Base-by-base conservation (phyloP, 2,113 vertebrate genomes). In the Genyomyrus donnyi region DNA sequence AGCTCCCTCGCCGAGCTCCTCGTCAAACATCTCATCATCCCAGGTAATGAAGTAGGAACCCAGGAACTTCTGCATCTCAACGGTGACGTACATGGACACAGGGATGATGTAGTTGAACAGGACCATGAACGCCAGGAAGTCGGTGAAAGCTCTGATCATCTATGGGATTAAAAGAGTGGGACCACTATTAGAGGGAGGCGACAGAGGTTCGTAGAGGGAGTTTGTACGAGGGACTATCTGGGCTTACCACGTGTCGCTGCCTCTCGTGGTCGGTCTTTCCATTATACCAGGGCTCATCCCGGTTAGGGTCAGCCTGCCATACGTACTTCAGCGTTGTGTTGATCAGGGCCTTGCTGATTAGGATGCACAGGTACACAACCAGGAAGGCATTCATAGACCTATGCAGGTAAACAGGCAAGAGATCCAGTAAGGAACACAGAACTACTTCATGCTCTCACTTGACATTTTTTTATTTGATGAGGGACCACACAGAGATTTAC, bases 31-130 rank as follows among this genome's bases (percentile, higher is more conserved):
- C 89, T 99, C 98, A 9, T 98, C 96, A n/a, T 99, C 98, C 98
- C 98, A 99, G 11, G 97, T 96, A 92, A 99, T 96, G 93, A 99
- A 99, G 90, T 99, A 99, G 27, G 98, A 99, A 91, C 98, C 98
- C 35, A 99, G 95, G 92, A 99, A 99, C 95, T 99, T 99, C 96
- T 99, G 98, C 98, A 99, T 99, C 96, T 99, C 98, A 92, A 99
- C 98, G 0, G 98, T 99, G 91, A 99, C 98, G 3, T 99, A 99
- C 98, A 99, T 99, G 89, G 98, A 99, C 52, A 99, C 98, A 0
- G 98, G 98, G 90, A 99, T 99, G 95, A 99, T 99, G 96, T 99
- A 99, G 96, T 99, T 99, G 94, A 99, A 99, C 53, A 99, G 97
- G 84, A 99, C 98, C 98, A 99, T 99, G 94, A 98, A 99, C 77